Evolutionary conservation across 2,113 vertebrate genomes (phyloP).

Genomic region (Xiphophorus maculatus): DNA sequence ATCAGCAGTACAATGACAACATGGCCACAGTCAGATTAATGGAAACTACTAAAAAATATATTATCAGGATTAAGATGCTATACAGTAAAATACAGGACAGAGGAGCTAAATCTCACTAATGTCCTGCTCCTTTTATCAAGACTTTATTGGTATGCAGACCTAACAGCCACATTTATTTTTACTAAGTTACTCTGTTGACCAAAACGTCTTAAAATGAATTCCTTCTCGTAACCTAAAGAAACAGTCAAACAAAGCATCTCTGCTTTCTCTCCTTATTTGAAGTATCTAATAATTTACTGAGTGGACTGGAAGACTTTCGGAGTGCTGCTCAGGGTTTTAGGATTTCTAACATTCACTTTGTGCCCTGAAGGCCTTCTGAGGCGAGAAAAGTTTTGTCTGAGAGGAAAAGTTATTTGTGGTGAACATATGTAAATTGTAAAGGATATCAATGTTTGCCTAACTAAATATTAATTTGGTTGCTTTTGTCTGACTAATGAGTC

Average conservation of each 20-base stretch:
- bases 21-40: conserved; percentile 64
- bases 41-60: conserved; percentile 64
- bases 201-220: too few species aligned
- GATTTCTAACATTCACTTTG: neutral
- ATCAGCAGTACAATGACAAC: conserved; percentile 72
- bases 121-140: conserved; percentile 14
- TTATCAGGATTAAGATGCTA: conserved; percentile 57
- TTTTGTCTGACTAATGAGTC: too few species aligned
- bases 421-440: neutral
- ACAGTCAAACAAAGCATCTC: neutral
- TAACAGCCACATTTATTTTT: conserved; percentile 38
- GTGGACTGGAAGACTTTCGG: too few species aligned
- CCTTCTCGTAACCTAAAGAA: too few species aligned
- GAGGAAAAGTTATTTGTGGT: neutral
- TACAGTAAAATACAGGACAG: conserved; percentile 43
- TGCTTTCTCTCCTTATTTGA: neutral
- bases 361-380: neutral
- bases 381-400: neutral
- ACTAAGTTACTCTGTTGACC: conserved; percentile 32
- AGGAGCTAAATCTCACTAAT: conserved; percentile 45
- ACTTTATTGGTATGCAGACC: conserved; percentile 37
- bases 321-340: neutral
- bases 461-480: too few species aligned
- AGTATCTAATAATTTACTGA: neutral
- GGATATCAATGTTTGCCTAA: too few species aligned